Conservation (phyloP, 2,888 invertebrate species). For the Digitonthophagus gazella region DNA sequence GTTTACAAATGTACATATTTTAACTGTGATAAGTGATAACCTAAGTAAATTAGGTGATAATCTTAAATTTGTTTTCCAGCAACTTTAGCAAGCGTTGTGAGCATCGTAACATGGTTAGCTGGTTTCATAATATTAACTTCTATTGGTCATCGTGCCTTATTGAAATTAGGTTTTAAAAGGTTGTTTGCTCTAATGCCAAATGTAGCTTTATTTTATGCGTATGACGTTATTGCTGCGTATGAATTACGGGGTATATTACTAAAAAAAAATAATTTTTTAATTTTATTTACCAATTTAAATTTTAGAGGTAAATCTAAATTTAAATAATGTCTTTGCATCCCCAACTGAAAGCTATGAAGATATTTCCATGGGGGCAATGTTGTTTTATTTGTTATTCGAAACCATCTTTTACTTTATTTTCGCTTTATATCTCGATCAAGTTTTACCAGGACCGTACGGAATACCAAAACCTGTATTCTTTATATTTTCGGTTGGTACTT, state of each 20-base stretch:
- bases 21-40: no score
- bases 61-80: no score
- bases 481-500: conserved; percentile 27
- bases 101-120: conserved; percentile 45
- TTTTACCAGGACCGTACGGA: conserved; percentile 62
- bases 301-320: conserved; percentile 5
- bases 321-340: conserved; percentile 29
- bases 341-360: conserved; percentile 43
- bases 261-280: not conserved
- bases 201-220: conserved; percentile 45
- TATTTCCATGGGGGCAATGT: conserved; percentile 45
- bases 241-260: conserved; percentile 43
- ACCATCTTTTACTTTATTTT: conserved; percentile 55
- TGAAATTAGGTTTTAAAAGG: conserved; percentile 27
- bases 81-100: conserved; percentile 43
- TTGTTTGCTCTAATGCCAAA: conserved; percentile 45
- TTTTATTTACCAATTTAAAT: not conserved
- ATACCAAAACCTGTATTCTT: conserved; percentile 54
- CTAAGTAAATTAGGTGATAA: no score
- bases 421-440: conserved; percentile 60
- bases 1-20: no score
- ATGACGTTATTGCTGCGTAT: conserved; percentile 42
- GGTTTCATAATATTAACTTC: conserved; percentile 41
- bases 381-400: conserved; percentile 55
- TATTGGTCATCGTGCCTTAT: conserved; percentile 19